Base-by-base conservation (phyloP, 2,888 invertebrate species). In the Linnaemya tessellans region DNA sequence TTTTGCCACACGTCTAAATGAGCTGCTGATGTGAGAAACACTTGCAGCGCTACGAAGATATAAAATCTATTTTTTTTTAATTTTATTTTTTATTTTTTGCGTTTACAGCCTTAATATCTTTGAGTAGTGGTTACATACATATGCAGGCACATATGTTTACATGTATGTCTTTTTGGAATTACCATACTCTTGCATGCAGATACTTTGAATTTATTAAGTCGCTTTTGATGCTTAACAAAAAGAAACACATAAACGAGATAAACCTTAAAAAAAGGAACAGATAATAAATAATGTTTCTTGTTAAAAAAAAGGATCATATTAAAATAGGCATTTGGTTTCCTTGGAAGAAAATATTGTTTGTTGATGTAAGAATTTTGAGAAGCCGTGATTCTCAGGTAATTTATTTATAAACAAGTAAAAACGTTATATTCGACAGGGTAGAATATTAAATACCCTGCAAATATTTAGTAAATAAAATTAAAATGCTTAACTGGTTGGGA, bases 11-110 rank as follows among this genome's bases (percentile, higher is more conserved):
- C 80, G 62, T 81, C 77, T 68, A 81, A 80, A 84, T 84, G 84
- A 80, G 78, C 80, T 84, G 84, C 56, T 81, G 84, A 84, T 84
- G 84, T 80, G 84, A 78, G 80, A 84, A 84, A 78, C 84, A 84
- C 84, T 84, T 81, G 73, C 77, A 84, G 84, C 77, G 38, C 62
- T 60, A 56, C 41, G 71, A 20, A 68, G 13, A 83, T 62, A 58
- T 41, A 73, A 30, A 25, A 18, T n/a, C 30, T 30, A 3, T 30
- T 20, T 46, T n/a, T n/a, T n/a, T n/a, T n/a, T n/a, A n/a, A n/a
- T n/a, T n/a, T n/a, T n/a, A n/a, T n/a, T n/a, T 22, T n/a, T 15
- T 51, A 49, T 54, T 8, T 58, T 77, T 62, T 15, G 18, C n/a
- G 5, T 7, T 20, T 38, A 3, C 9, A 51, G 20, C 8, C 10